phyloP scores from a whole-genome alignment of 2,797 vertebrate species.

The Eulemur albifrons region DNA sequence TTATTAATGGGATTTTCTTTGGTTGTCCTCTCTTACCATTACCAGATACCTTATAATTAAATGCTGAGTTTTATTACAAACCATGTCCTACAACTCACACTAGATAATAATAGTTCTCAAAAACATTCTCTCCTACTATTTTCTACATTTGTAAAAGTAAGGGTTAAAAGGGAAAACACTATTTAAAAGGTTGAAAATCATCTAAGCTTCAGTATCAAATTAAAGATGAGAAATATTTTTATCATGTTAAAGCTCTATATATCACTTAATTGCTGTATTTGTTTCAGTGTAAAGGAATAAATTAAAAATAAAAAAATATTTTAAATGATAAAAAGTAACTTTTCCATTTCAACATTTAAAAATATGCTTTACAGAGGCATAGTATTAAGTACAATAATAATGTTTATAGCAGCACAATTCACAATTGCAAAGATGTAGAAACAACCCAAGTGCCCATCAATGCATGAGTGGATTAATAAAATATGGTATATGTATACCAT shows the following conservation, averaged over 20 bases:
- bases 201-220: neutral
- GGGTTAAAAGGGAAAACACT: neutral
- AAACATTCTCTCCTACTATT: neutral
- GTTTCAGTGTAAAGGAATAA: conserved; percentile 30
- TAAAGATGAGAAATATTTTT: conserved; percentile 33
- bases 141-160: neutral
- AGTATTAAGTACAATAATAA: neutral
- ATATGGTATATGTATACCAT: too few relatives aligned
- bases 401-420: too few relatives aligned
- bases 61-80: neutral
- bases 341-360: conserved; percentile 45
- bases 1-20: neutral
- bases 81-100: neutral
- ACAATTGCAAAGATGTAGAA: too few relatives aligned
- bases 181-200: neutral
- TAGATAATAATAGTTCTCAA: neutral
- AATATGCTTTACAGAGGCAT: neutral
- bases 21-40: neutral
- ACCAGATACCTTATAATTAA: neutral
- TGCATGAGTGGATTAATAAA: too few relatives aligned
- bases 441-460: too few relatives aligned
- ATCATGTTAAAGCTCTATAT: neutral
- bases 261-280: neutral
- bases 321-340: conserved; percentile 43
- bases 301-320: conserved; percentile 40